Base-by-base conservation (phyloP, 1,140 invertebrate genomes). In the Lepidurus couesii region DNA sequence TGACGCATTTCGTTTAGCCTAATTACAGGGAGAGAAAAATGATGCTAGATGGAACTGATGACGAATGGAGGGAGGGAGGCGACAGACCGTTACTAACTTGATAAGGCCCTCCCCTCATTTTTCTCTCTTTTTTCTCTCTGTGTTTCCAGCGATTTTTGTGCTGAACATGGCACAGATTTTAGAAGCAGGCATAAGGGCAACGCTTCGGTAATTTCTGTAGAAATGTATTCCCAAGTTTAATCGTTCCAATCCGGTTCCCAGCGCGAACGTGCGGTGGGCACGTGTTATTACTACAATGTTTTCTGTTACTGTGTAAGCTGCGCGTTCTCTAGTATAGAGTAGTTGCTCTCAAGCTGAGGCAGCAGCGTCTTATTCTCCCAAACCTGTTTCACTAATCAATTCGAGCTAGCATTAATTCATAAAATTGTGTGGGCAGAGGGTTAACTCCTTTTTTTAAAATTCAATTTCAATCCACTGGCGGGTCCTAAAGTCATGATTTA, bases 391-490 rank as follows among this genome's bases (percentile, higher is more conserved):
- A 3, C 9, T 65, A 65, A 65, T 65, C 53, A 65, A 65, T 65
- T 65, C 53, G 53, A 34, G 53, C 53, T 21, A 65, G 53, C 21
- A 65, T 65, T 65, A 65, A 65, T 65, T 65, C 53, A 65, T 65
- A 21, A 65, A 65, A 21, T 65, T 13, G 53, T 65, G 53, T 65
- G 53, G 13, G 53, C 21, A 65, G 53, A 65, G 53, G 53, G 53
- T n/a, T 65, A 21, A 65, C 13, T 65, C 53, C 21, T 65, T 65
- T 65, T 65, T 65, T 21, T 65, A n/a, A 16, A 65, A 65, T 65
- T 65, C 53, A 65, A 65, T 65, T 65, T 65, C 53, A 65, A 65
- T 65, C n/a, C 53, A 65, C 53, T 21, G 53, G 53, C 13, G 53
- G 53, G 53, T 65, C 53, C 53, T 65, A 16, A 16, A 65, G 16